Evolutionary conservation across 2,888 invertebrate genomes (phyloP).

Genomic region (Disparrhopalites patrizii): DNA sequence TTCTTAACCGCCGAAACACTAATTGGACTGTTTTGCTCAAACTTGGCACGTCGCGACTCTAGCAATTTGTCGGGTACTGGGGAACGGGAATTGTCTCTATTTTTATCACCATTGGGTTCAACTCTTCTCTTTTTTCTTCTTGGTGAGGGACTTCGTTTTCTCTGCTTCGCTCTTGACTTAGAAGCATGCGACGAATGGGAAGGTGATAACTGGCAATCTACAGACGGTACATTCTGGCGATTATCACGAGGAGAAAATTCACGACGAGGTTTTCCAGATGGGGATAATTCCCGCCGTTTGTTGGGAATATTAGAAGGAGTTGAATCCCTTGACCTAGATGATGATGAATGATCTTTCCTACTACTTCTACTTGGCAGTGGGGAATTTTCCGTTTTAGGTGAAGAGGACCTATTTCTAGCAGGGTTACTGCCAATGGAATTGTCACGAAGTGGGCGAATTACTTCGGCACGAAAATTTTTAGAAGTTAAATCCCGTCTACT

Average conservation of each 20-base stretch:
- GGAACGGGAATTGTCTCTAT: background rate
- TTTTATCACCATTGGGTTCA: slow-evolving; percentile 8
- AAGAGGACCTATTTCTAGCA: background rate
- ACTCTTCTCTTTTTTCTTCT: background rate
- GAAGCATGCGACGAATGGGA: background rate
- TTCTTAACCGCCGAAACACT: slow-evolving; percentile 7
- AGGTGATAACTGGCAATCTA: background rate
- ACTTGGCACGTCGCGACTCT: slow-evolving; percentile 29
- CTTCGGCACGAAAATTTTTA: background rate
- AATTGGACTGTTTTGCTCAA: slow-evolving; percentile 23
- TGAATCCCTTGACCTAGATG: background rate
- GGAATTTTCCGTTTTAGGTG: background rate
- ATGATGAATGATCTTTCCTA: background rate
- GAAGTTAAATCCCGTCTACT: slow-evolving; percentile 7
- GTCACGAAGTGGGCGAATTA: background rate
- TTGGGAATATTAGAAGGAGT: background rate
- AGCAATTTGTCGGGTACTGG: slow-evolving; percentile 11
- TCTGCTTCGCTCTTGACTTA: background rate
- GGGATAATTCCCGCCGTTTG: background rate
- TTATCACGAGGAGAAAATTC: slow-evolving; percentile 13
- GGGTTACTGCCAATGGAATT: background rate
- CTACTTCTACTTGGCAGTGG: background rate
- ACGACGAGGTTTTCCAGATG: background rate
- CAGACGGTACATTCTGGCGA: background rate
- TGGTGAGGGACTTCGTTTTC: slow-evolving; percentile 15